Evolutionary conservation across 2,888 invertebrate genomes (phyloP), one percentile per base, ranked within the genome.

Genomic region (Trichopoda pennipes): DNA sequence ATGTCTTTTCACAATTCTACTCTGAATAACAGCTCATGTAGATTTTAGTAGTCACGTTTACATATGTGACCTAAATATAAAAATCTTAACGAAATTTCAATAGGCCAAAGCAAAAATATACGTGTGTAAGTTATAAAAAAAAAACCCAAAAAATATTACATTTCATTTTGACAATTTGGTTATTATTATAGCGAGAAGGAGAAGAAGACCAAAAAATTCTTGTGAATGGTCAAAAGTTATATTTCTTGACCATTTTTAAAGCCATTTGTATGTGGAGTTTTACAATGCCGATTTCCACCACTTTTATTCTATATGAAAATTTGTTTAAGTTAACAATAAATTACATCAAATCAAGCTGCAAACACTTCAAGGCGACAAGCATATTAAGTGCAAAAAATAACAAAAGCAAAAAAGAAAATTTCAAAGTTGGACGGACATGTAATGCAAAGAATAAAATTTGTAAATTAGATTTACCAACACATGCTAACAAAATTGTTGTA

Each of bases 391-490:
- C 47, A 51, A 32, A 64, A 58, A 28, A 28, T 7, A 28, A 28
- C 28, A 1, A 28, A 28, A 49, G n/a, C 42, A n/a, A 12, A 64
- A 49, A 51, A n/a, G 6, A 49, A 4, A n/a, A 60, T 35, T 19
- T 19, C 16, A 66, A 66, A 53, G 63, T 51, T 66, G 66, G 35
- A 63, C 53, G 28, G 28, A 60, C 47, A 28, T 38, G 60, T 51
- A 60, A 61, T 60, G 68, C 53, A 32, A 69, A 75, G 74, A 60
- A 38, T 74, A 60, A 78, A 81, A 70, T 60, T 78, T 81, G 64
- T 78, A 72, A 78, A 82, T 82, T 82, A 79, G 70, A 82, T 82
- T 82, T 79, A 72, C 75, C 17, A 75, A 68, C 64, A 81, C 60
- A 78, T 75, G 51, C 28, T 70, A 19, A 72, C 35, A 47, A 61